Evolutionary conservation across 2,113 vertebrate genomes (phyloP).

Genomic region (Neogobius melanostomus): DNA sequence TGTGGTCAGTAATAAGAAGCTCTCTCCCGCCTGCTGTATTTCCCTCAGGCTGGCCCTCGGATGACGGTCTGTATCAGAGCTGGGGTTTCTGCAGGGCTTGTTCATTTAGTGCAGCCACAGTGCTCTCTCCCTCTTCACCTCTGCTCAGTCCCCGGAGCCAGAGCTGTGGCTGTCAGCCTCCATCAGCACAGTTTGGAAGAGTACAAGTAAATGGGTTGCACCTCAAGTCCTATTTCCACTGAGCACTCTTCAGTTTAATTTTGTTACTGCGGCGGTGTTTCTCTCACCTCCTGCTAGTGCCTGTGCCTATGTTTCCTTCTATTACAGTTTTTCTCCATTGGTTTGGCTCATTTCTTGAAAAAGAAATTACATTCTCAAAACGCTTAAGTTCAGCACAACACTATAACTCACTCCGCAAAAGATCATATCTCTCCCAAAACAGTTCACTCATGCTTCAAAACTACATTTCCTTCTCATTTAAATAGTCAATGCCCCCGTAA

Average conservation of each 20-base stretch:
- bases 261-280: conserved; percentile 38
- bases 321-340: no score
- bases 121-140: conserved; percentile 52
- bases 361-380: no score
- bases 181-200: conserved; percentile 40
- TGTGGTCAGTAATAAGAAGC: neutral
- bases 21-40: conserved; percentile 18
- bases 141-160: conserved; percentile 34
- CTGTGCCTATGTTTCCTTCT: conserved; percentile 29
- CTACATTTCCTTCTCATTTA: no score
- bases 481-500: no score
- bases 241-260: conserved; percentile 39
- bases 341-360: no score
- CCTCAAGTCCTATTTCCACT: conserved; percentile 54
- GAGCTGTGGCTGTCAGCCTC: conserved; percentile 35
- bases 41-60: conserved; percentile 28
- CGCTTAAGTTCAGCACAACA: no score
- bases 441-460: no score
- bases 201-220: conserved; percentile 48
- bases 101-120: conserved; percentile 46
- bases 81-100: conserved; percentile 25
- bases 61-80: conserved; percentile 29
- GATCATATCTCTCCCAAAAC: no score
- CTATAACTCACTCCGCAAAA: no score
- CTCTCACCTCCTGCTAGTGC: conserved; percentile 15